phyloP scores from a whole-genome alignment of 2,888 invertebrate genomes.

The Notodonta ziczac region DNA sequence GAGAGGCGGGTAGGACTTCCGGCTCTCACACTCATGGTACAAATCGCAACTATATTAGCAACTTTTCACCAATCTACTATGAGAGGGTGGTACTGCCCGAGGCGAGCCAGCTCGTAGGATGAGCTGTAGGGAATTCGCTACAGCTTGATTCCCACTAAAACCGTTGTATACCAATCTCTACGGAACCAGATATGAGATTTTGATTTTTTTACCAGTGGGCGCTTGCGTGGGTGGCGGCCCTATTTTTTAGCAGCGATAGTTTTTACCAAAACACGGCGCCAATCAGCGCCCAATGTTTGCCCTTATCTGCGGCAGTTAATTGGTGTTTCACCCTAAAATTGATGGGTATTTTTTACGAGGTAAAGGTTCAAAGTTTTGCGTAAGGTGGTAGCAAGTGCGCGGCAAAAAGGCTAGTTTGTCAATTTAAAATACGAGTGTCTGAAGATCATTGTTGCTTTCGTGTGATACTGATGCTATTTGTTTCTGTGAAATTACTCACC shows the following conservation, averaged over 20 bases:
- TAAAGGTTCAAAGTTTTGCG: slow-evolving; percentile 51
- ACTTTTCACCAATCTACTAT: no score
- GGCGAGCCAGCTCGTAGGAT: no score
- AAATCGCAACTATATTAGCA: no score
- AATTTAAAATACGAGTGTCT: not conserved
- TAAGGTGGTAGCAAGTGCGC: slow-evolving; percentile 57
- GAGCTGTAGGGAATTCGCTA: no score
- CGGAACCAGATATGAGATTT: slow-evolving; percentile 23
- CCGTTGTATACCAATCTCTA: not conserved
- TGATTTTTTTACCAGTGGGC: slow-evolving; percentile 28
- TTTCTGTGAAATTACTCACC: no score
- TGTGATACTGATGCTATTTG: no score
- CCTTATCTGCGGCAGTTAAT: slow-evolving; percentile 64
- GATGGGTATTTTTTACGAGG: slow-evolving; percentile 41
- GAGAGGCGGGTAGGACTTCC: no score
- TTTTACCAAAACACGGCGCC: slow-evolving; percentile 58
- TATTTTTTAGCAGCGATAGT: slow-evolving; percentile 47
- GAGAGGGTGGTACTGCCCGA: no score
- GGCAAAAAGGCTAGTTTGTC: slow-evolving; percentile 1
- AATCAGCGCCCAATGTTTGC: slow-evolving; percentile 52
- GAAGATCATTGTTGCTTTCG: no score
- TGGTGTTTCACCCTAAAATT: slow-evolving; percentile 66
- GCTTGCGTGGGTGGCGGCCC: slow-evolving; percentile 48
- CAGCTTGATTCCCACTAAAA: no score
- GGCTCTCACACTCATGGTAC: no score